A percentile compares a stretch with the other conserved stretches of the same genome.
These are phyloP conservation scores for Seira sanloemensis DNA, from an alignment of 2,888 invertebrate species.

Conservation along the genomic window DNA sequence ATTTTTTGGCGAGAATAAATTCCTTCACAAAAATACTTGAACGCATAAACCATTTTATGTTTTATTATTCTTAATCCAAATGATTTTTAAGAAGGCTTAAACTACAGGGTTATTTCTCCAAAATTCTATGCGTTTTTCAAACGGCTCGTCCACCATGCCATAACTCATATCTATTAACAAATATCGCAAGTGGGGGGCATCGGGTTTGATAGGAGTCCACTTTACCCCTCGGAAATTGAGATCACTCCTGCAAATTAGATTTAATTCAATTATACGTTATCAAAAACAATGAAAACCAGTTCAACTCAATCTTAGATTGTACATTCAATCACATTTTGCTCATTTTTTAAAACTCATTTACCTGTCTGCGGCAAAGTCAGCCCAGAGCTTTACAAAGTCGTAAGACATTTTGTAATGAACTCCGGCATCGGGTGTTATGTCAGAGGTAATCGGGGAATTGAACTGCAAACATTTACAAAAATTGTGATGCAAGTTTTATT, in stretches of 20 bases:
- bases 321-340: neutral
- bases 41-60: too few relatives aligned
- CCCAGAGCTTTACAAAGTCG: slow-evolving; percentile 55
- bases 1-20: too few relatives aligned
- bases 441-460: slow-evolving; percentile 47
- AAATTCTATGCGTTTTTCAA: slow-evolving; percentile 53
- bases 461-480: slow-evolving; percentile 29
- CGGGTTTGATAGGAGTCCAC: slow-evolving; percentile 48
- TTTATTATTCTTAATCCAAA: too few relatives aligned
- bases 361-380: slow-evolving; percentile 60
- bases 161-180: slow-evolving; percentile 61
- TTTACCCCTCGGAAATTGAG: slow-evolving; percentile 57
- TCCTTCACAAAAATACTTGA: too few relatives aligned
- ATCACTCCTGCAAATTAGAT: slow-evolving; percentile 38
- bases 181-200: slow-evolving; percentile 32
- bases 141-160: slow-evolving; percentile 65
- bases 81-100: slow-evolving; percentile 10
- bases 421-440: slow-evolving; percentile 38
- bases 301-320: neutral
- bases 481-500: neutral
- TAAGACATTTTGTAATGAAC: slow-evolving; percentile 57
- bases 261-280: slow-evolving; percentile 9
- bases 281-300: neutral
- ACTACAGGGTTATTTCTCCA: slow-evolving; percentile 47
- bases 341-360: slow-evolving; percentile 21